Evolutionary conservation across 2,888 invertebrate genomes (phyloP), one percentile per base, ranked within the genome.

Genomic region (Ceriagrion tenellum): DNA sequence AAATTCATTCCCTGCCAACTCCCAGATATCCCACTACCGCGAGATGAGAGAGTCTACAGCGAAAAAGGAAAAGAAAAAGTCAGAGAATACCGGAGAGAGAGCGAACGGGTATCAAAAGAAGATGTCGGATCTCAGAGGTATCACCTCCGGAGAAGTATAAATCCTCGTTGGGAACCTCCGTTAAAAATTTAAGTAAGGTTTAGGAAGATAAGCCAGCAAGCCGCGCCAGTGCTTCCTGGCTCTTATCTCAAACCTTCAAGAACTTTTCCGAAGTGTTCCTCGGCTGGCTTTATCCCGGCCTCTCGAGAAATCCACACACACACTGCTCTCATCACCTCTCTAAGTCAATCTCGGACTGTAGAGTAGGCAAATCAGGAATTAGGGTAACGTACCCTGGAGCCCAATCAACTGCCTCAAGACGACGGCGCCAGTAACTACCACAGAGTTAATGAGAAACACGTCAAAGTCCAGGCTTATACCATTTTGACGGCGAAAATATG

Each of bases 141-240:
- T 81, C 81, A 35, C 81, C 81, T 81, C 13, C 18, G 81, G 81
- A 35, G 81, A 81, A 81, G 81, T 30, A 81, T 81, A 81, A 81
- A 81, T 81, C 81, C 81, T 35, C 81, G 35, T 35, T 35, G 81
- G 35, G 18, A 81, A 35, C 81, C 35, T 13, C 30, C 16, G 81
- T 81, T 81, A 81, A 81, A 81, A 81, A 35, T 81, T 81, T 13
- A 81, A 30, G 35, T 35, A 26, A 35, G 35, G 81, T 81, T 81
- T 30, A 81, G 81, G 81, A 81, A 81, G 81, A 81, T 81, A 81
- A 81, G 81, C 69, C 69, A 3, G 23, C 69, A 69, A 69, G 69
- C 81, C 35, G 35, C 81, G 81, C 81, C 16, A 35, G 81, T 81
- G 81, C 81, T n/a, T 35, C 81, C 35, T 81, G 81, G 81, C 35